Base-by-base conservation (phyloP, 1,140 invertebrate genomes). In the Heliothis subflexa region DNA sequence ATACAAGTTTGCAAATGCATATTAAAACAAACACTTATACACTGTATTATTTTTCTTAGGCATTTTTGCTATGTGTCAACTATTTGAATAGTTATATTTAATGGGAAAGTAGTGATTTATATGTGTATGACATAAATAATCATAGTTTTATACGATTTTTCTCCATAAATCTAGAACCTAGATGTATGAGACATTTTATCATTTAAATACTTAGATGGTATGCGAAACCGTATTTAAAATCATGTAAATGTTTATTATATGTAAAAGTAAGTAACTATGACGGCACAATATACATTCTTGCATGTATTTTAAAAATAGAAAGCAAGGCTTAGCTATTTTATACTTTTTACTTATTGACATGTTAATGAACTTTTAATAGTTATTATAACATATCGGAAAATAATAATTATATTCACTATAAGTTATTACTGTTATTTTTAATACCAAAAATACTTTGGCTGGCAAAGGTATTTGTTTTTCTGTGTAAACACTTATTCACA, bases 61-160 rank as follows among this genome's bases (percentile, higher is more conserved):
- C 62, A 66, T 66, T 66, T 66, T 71, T 55, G 16, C 7, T 16
- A 9, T 54, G 28, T 33, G n/a, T 25, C 18, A 13, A 14, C 14
- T n/a, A 28, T 1, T n/a, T 28, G 1, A 28, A 70, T 50, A 11
- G 0, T 28, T 14, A 54, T 54, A 28, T 49, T 28, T 13, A 33
- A 61, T 75, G 59, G 71, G 50, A 73, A 55, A 75, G 59, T n/a
- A 49, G 59, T 75, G 73, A 75, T 75, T 75, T 75, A 52, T 75
- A 64, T 75, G 25, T 62, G 59, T 75, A 75, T 64, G 40, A 54
- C 18, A 28, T 59, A 59, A 59, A 14, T 59, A 40, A 40, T 40
- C 33, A 40, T 66, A 50, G 49, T 54, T 52, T 54, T 54, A 59
- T 54, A 54, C 5, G 1, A 54, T 54, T 40, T 12, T 66, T 66